phyloP scores from a whole-genome alignment of 2,113 vertebrate species.

The Pachypanchax playfairii region DNA sequence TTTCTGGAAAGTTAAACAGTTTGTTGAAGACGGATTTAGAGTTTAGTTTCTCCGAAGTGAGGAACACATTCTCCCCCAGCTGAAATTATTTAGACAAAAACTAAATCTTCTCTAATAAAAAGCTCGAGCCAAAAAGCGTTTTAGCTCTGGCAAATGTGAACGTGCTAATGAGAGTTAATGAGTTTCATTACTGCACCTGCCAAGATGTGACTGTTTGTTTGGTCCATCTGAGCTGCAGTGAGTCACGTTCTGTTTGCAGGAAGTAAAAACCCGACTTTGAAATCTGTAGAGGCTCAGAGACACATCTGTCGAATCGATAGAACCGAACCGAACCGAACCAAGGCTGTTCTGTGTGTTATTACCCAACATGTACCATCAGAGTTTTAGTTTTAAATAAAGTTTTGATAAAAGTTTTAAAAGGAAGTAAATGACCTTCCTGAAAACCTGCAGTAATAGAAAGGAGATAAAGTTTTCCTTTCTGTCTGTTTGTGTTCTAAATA shows the following conservation, averaged over 20 bases:
- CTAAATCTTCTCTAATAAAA: not conserved
- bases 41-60: not conserved
- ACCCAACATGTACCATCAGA: not conserved
- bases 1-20: too few species aligned
- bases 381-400: too few species aligned
- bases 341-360: too few species aligned
- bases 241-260: not conserved
- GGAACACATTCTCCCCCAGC: not conserved
- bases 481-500: too few species aligned
- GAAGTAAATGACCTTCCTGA: too few species aligned
- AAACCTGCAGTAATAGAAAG: too few species aligned
- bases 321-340: constrained; percentile 5
- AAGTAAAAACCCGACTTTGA: not conserved
- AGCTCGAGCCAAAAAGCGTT: constrained; percentile 4
- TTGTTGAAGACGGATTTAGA: too few species aligned
- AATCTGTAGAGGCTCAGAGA: too few species aligned
- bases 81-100: not conserved
- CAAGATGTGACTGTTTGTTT: constrained; percentile 9
- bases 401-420: too few species aligned
- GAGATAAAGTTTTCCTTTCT: too few species aligned
- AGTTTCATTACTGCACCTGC: not conserved
- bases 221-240: constrained; percentile 11
- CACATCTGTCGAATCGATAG: not conserved
- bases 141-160: not conserved
- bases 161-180: constrained; percentile 8